phyloP scores from a whole-genome alignment of 2,888 invertebrate genomes.

The Lycia hirtaria region DNA sequence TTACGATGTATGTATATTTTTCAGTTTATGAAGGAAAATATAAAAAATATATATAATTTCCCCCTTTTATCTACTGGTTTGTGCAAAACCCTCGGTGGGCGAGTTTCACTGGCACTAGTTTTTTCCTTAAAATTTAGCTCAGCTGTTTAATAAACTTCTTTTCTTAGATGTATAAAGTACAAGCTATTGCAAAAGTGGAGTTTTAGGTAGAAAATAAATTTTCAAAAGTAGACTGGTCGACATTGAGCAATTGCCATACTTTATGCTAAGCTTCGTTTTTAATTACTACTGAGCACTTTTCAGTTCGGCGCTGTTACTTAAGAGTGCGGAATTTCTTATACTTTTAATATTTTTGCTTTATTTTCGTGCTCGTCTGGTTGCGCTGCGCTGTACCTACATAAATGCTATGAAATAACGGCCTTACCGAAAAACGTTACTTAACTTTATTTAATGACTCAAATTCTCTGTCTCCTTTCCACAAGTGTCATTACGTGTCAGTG shows the following conservation, averaged over 20 bases:
- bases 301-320: conserved; percentile 57
- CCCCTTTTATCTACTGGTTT: too few species aligned
- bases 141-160: conserved; percentile 20
- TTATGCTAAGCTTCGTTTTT: conserved; percentile 74
- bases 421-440: too few species aligned
- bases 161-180: conserved; percentile 27
- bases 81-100: too few species aligned
- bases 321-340: conserved; percentile 55
- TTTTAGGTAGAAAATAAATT: conserved; percentile 55
- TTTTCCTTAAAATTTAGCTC: conserved; percentile 29
- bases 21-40: too few species aligned
- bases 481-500: too few species aligned
- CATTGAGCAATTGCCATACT: conserved; percentile 78
- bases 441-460: too few species aligned
- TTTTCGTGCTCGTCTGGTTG: conserved; percentile 16
- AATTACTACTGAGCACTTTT: conserved; percentile 74
- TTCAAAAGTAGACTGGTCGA: conserved; percentile 62
- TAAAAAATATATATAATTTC: too few species aligned
- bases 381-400: background rate
- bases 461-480: too few species aligned
- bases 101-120: too few species aligned
- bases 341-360: conserved; percentile 37
- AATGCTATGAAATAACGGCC: background rate
- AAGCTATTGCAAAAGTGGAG: conserved; percentile 45
- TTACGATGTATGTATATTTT: too few species aligned